Evolutionary conservation across 2,797 vertebrate species (phyloP).

Genomic region (Yasuhikotakia modesta): DNA sequence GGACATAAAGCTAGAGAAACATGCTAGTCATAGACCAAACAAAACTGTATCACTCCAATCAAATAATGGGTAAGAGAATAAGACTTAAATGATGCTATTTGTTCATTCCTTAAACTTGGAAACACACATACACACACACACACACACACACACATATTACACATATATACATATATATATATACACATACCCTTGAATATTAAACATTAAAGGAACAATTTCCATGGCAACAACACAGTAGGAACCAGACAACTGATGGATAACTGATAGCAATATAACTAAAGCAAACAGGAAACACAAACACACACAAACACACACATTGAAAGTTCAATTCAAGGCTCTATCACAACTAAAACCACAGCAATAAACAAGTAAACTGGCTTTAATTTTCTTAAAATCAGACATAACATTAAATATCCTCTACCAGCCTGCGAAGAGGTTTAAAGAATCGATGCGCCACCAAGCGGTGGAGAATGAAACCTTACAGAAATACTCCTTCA

Average conservation of each 20-base stretch:
- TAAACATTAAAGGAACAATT: conserved; percentile 57
- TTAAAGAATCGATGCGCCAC: conserved; percentile 13
- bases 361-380: background rate
- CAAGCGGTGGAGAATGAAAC: conserved; percentile 23
- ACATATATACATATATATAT: background rate
- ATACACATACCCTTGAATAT: conserved; percentile 26
- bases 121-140: too few species aligned
- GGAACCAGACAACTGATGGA: conserved; percentile 48
- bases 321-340: background rate
- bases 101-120: too few species aligned
- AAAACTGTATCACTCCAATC: too few species aligned
- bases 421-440: background rate
- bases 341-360: background rate
- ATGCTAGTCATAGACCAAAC: background rate
- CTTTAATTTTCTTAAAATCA: background rate
- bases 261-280: conserved; percentile 3
- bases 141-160: too few species aligned
- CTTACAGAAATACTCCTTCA: background rate
- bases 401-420: background rate
- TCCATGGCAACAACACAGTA: conserved; percentile 67
- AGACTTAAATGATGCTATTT: too few species aligned
- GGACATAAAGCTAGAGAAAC: conserved; percentile 14
- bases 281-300: background rate
- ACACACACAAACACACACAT: background rate
- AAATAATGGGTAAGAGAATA: too few species aligned